phyloP scores from a whole-genome alignment of 2,888 invertebrate species.

The Calliphora vomitoria region DNA sequence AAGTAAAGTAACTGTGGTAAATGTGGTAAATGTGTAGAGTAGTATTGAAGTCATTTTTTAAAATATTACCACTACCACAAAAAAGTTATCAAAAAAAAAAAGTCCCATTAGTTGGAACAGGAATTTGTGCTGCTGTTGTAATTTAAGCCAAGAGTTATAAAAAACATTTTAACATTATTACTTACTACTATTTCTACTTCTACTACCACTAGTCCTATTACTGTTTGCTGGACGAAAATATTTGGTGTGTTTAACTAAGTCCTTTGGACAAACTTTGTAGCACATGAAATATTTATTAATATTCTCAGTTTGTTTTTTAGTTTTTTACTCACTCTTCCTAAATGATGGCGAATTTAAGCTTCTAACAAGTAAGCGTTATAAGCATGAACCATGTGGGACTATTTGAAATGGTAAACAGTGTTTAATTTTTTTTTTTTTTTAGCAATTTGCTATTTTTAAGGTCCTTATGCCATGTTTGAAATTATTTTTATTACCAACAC shows the following conservation, averaged over 20 bases:
- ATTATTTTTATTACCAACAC: constrained; percentile 27
- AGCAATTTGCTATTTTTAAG: background rate
- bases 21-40: constrained; percentile 2
- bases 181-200: background rate
- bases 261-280: constrained; percentile 70
- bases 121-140: background rate
- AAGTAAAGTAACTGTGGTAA: constrained; percentile 21
- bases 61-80: background rate
- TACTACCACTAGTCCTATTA: background rate
- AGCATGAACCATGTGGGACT: background rate
- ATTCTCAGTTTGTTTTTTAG: constrained; percentile 32
- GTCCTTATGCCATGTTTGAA: background rate
- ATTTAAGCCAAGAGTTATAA: constrained; percentile 28
- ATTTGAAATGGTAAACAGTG: background rate
- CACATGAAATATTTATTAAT: constrained; percentile 74
- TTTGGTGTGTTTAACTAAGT: constrained; percentile 46
- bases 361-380: background rate
- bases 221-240: constrained; percentile 13
- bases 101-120: background rate
- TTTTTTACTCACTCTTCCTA: background rate
- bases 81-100: background rate
- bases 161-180: background rate
- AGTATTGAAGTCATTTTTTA: background rate
- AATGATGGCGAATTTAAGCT: constrained; percentile 34
- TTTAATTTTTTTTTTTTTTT: background rate